A percentile compares a stretch with the other conserved stretches of the same genome.
phyloP scores from a whole-genome alignment of 37 sponge, comb jelly and placozoan species.

The Crambe crambe region DNA sequence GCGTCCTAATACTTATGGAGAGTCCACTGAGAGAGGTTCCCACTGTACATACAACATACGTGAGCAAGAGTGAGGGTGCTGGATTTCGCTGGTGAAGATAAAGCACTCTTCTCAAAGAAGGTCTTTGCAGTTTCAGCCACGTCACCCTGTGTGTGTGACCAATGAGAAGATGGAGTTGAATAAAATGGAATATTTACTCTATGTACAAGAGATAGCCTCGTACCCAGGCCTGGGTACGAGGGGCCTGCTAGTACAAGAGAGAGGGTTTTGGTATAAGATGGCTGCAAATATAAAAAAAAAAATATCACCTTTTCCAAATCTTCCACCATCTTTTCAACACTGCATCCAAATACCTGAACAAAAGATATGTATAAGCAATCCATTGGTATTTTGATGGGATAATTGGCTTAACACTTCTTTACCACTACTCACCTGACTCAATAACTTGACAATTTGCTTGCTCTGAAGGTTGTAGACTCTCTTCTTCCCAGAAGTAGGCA shows the following conservation, averaged over 20 bases:
- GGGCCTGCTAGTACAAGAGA: too few species aligned
- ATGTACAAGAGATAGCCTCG: too few species aligned
- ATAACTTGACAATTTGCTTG: constrained; percentile 87
- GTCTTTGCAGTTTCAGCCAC: constrained; percentile 87
- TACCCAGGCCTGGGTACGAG: too few species aligned
- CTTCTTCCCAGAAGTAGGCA: constrained; percentile 84
- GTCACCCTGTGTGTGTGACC: too few species aligned
- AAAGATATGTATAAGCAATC: neutral
- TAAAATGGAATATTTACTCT: too few species aligned
- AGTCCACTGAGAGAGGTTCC: too few species aligned
- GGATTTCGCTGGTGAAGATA: constrained; percentile 30
- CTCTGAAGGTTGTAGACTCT: constrained; percentile 94
- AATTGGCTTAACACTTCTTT: too few species aligned
- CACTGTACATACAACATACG: constrained; percentile 43
- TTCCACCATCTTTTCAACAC: constrained; percentile 85
- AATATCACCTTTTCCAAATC: constrained; percentile 83
- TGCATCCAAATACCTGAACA: constrained; percentile 61
- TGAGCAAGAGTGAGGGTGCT: constrained; percentile 78
- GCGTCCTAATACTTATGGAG: too few species aligned
- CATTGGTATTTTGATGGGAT: neutral
- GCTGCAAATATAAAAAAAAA: too few species aligned
- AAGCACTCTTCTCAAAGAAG: constrained; percentile 73
- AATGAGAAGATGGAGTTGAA: too few species aligned
- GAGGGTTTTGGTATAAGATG: too few species aligned
- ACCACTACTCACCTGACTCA: constrained; percentile 69